These are phyloP conservation scores for Barnardius zonarius DNA, from an alignment of 2,113 vertebrate genomes.

Conservation along the genomic window DNA sequence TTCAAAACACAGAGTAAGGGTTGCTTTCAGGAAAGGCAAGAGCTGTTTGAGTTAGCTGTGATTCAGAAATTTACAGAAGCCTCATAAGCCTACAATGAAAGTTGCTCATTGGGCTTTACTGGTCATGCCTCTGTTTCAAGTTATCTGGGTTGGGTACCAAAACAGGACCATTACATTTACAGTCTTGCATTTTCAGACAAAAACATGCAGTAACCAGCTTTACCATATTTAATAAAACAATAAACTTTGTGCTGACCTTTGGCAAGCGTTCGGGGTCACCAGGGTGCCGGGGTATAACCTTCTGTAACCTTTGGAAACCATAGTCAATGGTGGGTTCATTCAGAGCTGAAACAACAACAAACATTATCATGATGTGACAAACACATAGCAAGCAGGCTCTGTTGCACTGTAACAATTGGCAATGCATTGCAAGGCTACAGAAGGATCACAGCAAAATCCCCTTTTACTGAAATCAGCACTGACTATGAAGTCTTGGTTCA, in stretches of 20 bases:
- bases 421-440: background rate
- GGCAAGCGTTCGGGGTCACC: conserved; percentile 85
- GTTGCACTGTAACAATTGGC: background rate
- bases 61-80: background rate
- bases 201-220: background rate
- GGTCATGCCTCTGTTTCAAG: background rate
- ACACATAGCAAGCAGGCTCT: background rate
- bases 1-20: background rate
- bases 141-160: background rate
- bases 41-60: background rate
- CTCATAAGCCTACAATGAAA: background rate
- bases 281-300: conserved; percentile 84
- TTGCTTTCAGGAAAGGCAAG: background rate
- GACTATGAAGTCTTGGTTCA: background rate
- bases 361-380: conserved; percentile 51
- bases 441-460: background rate
- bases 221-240: conserved; percentile 42
- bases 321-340: conserved; percentile 98
- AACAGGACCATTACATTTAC: background rate
- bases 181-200: background rate
- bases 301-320: conserved; percentile 89
- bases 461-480: background rate
- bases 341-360: conserved; percentile 81
- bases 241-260: conserved; percentile 76
- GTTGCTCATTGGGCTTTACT: background rate